Conservation (phyloP, 1,140 invertebrate genomes). For the Drosophila kurseongensis region DNA sequence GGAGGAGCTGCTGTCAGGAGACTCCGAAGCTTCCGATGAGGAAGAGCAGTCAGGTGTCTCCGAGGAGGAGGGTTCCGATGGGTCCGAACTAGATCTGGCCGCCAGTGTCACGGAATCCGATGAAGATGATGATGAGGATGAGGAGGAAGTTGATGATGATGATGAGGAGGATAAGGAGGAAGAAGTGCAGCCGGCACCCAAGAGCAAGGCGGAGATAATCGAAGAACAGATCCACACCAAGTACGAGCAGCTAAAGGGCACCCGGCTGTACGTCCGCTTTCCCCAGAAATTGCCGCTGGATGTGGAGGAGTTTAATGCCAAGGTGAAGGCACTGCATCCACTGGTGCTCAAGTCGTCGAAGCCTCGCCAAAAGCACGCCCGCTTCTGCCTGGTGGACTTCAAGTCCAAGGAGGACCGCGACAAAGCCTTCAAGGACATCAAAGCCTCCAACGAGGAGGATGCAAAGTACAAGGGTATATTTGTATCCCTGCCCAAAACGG, state of each 20-base stretch:
- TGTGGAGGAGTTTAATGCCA: constrained; percentile 58
- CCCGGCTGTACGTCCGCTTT: constrained; percentile 71
- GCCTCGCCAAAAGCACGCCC: constrained; percentile 75
- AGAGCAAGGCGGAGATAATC: constrained; percentile 46
- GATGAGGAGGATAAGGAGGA: constrained; percentile 40
- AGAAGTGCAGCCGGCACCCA: constrained; percentile 7
- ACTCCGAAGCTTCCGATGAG: constrained; percentile 20
- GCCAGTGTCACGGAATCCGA: constrained; percentile 72
- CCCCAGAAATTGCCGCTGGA: constrained; percentile 69
- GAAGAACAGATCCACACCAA: constrained; percentile 63
- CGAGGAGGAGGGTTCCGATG: constrained; percentile 22
- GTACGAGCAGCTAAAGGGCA: constrained; percentile 69
- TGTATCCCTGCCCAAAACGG: constrained; percentile 71
- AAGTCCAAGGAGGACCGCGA: constrained; percentile 62
- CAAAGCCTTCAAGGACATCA: constrained; percentile 50
- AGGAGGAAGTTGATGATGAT: constrained; percentile 43
- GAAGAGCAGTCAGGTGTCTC: constrained; percentile 12
- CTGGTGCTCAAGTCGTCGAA: constrained; percentile 63
- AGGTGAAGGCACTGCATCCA: constrained; percentile 55
- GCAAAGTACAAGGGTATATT: constrained; percentile 45
- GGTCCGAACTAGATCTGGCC: constrained; percentile 52
- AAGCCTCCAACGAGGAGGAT: constrained; percentile 42
- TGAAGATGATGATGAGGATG: constrained; percentile 51
- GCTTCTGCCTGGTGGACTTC: constrained; percentile 77
- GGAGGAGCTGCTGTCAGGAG: constrained; percentile 20